Base-by-base conservation (phyloP, 2,113 vertebrate genomes). In the Cranoglanis bouderius region DNA sequence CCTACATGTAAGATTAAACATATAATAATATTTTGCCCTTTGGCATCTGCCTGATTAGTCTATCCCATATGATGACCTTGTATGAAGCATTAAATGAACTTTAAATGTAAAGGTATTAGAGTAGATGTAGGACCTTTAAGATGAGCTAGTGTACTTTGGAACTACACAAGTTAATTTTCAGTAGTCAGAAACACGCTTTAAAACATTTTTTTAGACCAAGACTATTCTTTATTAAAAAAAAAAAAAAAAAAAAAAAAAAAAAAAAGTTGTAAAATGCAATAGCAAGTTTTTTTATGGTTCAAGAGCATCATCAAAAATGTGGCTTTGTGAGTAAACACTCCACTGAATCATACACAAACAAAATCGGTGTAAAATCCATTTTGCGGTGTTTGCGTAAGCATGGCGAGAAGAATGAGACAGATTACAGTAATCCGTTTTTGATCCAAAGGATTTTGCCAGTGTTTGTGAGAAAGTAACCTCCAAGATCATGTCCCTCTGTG, bases 361-460 rank as follows among this genome's bases (percentile, higher is more conserved):
- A 14, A 14, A 53, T 53, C 13, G 51, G 49, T 72, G 49, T 72
- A 82, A 78, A 6, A 38, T 32, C 14, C 32, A 8, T 35, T 53
- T 43, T 81, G 29, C 24, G 0, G 18, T 57, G 67, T 65, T 77
- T 72, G 63, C 7, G 16, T 38, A 63, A 74, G 55, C 18, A 88
- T 61, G 82, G n/a, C 8, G 55, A 77, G n/a, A 40, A 75, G 53
- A 32, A 85, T 7, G 2, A 85, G 70, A 78, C n/a, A 88, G 82
- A 85, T 88, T 88, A 88, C 59, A 65, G 82, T 84, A 74, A 84
- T 88, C 70, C 8, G 7, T n/a, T 51, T 35, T 51, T 85, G 72
- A 85, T 80, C 43, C 72, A 19, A 2, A 77, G 51, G 53, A 78
- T 59, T 75, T 74, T 75, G 35, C 9, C 19, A 26, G 29, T 61